Base-by-base conservation (phyloP, 2,797 vertebrate genomes). In the Sparus aurata region DNA sequence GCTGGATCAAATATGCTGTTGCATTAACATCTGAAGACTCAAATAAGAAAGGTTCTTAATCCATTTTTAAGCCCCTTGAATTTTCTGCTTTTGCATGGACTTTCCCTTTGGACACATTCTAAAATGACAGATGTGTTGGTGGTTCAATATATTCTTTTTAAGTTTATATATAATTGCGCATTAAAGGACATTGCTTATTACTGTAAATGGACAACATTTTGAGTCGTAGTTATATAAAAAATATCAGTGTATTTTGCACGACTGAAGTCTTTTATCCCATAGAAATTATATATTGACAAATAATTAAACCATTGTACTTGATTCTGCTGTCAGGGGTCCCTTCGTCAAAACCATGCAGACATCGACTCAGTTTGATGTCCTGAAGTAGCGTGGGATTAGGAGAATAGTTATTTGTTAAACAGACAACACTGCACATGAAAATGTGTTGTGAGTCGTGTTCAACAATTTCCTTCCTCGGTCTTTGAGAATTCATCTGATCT, bases 11-110 rank as follows among this genome's bases (percentile, higher is more conserved):
- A 71, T 38, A 46, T 55, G 41, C 50, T 71, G 38, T 68, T 72
- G 69, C 64, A 3, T 75, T 62, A 67, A 65, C 50, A 85, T 83
- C 61, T 61, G 34, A 61, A 58, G 59, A 63, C 71, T 63, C 6
- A 8, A 30, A 49, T 53, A 46, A 69, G 5, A 66, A 12, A 63
- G 2, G 7, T 23, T 67, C 43, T 34, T 60, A 12, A 60, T 2
- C 63, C 30, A 46, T 25, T 55, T 73, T 64, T 59, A 49, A 74
- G 16, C 7, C 17, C 25, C 3, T 69, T 16, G 60, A 38, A 59
- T 64, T 30, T 47, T 75, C 62, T 64, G 53, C 52, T 25, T 47
- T 20, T 63, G 10, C 5, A 4, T 62, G 18, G 47, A 69, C 1
- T 30, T 66, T 58, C n/a, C 12, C 18, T 47, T 53, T 69, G 1